These are phyloP conservation scores for Agrochola circellaris DNA, from an alignment of 2,888 invertebrate genomes.

Conservation along the genomic window DNA sequence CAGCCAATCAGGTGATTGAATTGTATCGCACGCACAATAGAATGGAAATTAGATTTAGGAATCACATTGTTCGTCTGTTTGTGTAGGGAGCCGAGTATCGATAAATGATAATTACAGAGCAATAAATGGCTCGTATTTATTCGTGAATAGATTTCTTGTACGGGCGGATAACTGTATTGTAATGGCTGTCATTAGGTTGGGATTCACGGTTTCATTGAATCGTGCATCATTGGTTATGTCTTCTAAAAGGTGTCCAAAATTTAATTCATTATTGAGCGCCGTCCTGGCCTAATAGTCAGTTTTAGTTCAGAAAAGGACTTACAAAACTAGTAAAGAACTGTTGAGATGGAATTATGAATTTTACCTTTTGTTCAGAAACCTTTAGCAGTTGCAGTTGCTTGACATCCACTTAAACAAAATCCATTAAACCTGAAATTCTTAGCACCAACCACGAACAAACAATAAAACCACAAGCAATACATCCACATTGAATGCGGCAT, in stretches of 20 bases:
- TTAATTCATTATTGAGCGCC: not conserved
- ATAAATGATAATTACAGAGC: slow-evolving; percentile 45
- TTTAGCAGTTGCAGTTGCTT: not conserved
- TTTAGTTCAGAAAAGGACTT: not conserved
- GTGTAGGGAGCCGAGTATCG: slow-evolving; percentile 31
- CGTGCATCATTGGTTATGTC: not conserved
- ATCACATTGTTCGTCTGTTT: slow-evolving; percentile 55
- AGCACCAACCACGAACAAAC: not conserved
- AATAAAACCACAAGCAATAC: slow-evolving; percentile 1
- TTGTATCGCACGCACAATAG: slow-evolving; percentile 63
- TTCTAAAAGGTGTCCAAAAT: not conserved
- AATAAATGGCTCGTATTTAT: slow-evolving; percentile 40
- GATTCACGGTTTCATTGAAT: not conserved
- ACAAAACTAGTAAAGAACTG: not conserved
- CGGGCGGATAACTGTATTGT: slow-evolving; percentile 27
- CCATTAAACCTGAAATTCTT: not conserved
- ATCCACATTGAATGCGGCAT: slow-evolving; percentile 27
- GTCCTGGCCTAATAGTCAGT: not conserved
- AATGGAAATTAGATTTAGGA: slow-evolving; percentile 67
- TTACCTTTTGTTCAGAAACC: not conserved
- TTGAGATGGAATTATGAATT: not conserved
- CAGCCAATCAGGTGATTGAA: slow-evolving; percentile 66
- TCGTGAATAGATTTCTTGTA: slow-evolving; percentile 13
- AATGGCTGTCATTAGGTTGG: slow-evolving; percentile 8
- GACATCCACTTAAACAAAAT: not conserved